Percentiles rank a stretch among this genome's conserved stretches.
phyloP scores from a whole-genome alignment of 2,113 vertebrate genomes.

The Phaethon lepturus region DNA sequence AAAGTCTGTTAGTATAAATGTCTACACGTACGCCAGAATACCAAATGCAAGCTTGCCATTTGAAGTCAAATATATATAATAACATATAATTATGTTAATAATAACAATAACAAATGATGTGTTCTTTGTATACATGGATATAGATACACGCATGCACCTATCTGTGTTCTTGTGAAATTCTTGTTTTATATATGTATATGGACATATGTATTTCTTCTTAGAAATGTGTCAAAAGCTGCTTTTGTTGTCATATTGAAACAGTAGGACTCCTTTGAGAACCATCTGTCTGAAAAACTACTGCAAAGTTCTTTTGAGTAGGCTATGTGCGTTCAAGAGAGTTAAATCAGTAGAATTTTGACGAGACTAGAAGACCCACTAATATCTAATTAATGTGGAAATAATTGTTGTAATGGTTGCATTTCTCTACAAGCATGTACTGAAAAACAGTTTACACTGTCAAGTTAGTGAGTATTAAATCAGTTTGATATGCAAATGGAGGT shows the following conservation, averaged over 20 bases:
- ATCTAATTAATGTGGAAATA: slow-evolving; percentile 45
- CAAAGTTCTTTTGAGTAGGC: slow-evolving; percentile 38
- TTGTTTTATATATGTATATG: neutral
- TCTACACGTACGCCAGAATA: neutral
- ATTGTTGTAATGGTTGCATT: slow-evolving; percentile 9
- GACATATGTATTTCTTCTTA: neutral
- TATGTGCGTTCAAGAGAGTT: slow-evolving; percentile 31
- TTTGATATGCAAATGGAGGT: slow-evolving; percentile 15
- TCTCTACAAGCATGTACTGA: neutral
- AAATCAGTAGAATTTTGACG: slow-evolving; percentile 13
- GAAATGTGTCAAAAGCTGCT: slow-evolving; percentile 2
- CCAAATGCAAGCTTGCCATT: neutral
- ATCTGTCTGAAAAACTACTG: slow-evolving; percentile 30
- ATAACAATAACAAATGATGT: neutral
- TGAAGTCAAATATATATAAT: neutral
- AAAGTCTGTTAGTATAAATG: neutral
- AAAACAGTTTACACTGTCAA: neutral
- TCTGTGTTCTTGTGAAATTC: neutral
- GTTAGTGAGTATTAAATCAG: slow-evolving; percentile 21
- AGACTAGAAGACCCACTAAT: slow-evolving; percentile 18
- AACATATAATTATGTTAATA: neutral
- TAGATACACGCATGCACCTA: rapidly evolving
- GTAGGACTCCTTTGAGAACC: slow-evolving; percentile 21
- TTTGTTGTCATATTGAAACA: slow-evolving; percentile 27
- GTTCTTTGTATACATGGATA: neutral